Base-by-base conservation (phyloP, 2,888 invertebrate genomes). In the Catocala fraxini region DNA sequence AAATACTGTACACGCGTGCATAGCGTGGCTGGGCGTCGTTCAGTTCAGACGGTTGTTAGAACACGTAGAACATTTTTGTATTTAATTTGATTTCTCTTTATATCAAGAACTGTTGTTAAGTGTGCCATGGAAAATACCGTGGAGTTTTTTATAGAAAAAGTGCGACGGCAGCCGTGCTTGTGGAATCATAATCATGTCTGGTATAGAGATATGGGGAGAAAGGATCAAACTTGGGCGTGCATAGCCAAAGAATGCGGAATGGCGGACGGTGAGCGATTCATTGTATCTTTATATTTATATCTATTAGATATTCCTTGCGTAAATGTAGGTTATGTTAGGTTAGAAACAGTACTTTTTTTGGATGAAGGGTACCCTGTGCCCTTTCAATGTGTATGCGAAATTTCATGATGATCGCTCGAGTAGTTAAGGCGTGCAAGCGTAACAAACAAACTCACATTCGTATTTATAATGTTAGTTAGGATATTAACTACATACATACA, bases 61-160 rank as follows among this genome's bases (percentile, higher is more conserved):
- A 0, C 35, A 48, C 6, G 34, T 39, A 51, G 25, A 25, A 25
- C 25, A 25, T 25, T 25, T 25, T 25, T 25, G 25, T 25, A 25
- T 25, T 25, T 25, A 25, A 25, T 25, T 25, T 25, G 25, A 25
- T 25, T 25, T 25, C 25, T 25, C 25, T 25, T 1, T 25, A 4
- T 25, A 25, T 25, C 25, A 25, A 25, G 25, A 25, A 25, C 25
- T 25, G 25, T 25, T 25, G 25, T 25, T 25, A 25, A 25, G 42
- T 34, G 15, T 11, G 33, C 7, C 7, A 56, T 56, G 51, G 47
- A 51, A 41, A 49, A 34, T 34, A 53, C 53, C 9, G 39, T 73
- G 60, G 64, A 79, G 34, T 56, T 39, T 45, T 63, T 63, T 45
- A 64, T 64, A 7, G 48, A 56, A 11, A 59, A 56, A 46, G 59